Conservation (phyloP, 1,140 invertebrate species). For the Schlechtendalia chinensis region DNA sequence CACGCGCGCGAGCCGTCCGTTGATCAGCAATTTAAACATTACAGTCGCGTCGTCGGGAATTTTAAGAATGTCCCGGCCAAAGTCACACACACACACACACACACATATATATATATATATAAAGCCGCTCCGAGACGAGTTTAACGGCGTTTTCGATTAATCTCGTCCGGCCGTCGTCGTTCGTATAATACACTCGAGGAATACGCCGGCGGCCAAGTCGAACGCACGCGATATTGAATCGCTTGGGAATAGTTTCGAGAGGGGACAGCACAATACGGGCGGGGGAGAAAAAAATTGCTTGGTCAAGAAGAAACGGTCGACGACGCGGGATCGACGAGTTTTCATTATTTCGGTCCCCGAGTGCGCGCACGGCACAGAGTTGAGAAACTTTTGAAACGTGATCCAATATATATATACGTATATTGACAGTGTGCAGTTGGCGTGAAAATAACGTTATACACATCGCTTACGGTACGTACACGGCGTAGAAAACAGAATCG, state of each 20-base stretch:
- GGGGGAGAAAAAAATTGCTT: neutral
- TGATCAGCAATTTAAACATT: conserved; percentile 33
- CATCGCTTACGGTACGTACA: no score
- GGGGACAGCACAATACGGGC: neutral
- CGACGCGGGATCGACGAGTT: conserved; percentile 18
- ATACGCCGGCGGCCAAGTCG: neutral
- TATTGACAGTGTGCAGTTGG: neutral
- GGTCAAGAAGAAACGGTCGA: conserved; percentile 22
- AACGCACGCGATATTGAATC: neutral
- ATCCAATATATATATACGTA: neutral
- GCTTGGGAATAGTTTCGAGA: conserved; percentile 26
- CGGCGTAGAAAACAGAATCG: no score
- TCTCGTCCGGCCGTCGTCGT: neutral
- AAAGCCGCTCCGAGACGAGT: neutral
- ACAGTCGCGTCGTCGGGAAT: conserved; percentile 4
- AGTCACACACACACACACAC: no score
- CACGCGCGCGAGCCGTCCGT: neutral
- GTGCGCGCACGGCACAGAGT: neutral
- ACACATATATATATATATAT: neutral
- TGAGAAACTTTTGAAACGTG: neutral
- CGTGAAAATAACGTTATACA: neutral
- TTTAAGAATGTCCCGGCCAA: neutral
- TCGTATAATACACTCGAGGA: neutral
- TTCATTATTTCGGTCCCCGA: neutral
- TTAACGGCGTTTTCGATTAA: conserved; percentile 23